These are phyloP conservation scores for Sterrhoptilus dennistouni DNA, from an alignment of 2,113 vertebrate species.

Conservation along the genomic window DNA sequence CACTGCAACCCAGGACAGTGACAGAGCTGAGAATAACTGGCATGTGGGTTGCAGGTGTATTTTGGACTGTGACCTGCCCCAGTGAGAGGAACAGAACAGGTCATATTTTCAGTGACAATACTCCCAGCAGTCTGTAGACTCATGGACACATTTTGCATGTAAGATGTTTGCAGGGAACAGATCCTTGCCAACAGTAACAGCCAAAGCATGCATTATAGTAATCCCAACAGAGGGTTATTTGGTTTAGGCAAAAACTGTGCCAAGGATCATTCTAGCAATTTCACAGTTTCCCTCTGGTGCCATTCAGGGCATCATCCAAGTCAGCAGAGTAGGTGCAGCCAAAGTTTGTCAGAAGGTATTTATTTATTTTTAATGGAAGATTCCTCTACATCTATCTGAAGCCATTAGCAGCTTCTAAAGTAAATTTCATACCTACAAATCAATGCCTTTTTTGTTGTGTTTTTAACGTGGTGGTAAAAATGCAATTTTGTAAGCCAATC, in stretches of 20 bases:
- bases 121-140: neutral
- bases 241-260: neutral
- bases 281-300: neutral
- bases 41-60: neutral
- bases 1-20: fast-evolving
- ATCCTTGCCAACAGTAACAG: neutral
- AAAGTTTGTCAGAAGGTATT: neutral
- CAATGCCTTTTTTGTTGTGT: neutral
- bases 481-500: neutral
- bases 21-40: neutral
- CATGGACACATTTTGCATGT: neutral
- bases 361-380: neutral
- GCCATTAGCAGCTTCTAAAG: neutral
- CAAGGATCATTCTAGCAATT: neutral
- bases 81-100: neutral
- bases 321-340: neutral
- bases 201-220: neutral
- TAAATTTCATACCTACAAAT: neutral
- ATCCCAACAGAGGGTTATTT: neutral
- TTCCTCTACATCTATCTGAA: neutral
- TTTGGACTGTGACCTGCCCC: neutral
- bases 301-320: neutral
- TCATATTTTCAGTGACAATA: neutral
- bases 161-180: neutral
- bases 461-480: neutral